phyloP scores from a whole-genome alignment of 37 sponge, comb jelly and placozoan genomes.

The Spongia lamella region DNA sequence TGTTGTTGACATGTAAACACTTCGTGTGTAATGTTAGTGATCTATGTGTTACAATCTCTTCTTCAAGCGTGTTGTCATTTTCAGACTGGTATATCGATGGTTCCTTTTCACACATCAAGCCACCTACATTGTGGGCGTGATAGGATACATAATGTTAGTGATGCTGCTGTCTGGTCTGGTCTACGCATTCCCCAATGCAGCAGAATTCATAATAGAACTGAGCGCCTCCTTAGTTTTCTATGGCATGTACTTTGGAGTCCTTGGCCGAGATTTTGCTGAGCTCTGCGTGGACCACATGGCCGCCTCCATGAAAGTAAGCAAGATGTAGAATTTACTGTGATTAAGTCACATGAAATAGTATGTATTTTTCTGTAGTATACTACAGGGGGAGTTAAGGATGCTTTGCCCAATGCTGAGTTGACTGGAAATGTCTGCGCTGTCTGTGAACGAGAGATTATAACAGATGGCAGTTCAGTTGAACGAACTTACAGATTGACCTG shows the following conservation, averaged over 20 bases:
- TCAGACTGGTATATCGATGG: slow-evolving; percentile 95
- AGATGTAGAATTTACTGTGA: background rate
- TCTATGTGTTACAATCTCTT: background rate
- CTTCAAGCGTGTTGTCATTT: background rate
- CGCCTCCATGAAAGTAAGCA: slow-evolving; percentile 77
- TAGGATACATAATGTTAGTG: slow-evolving; percentile 86
- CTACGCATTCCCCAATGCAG: slow-evolving; percentile 51
- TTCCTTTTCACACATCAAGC: slow-evolving; percentile 86
- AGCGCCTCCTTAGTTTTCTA: slow-evolving; percentile 76
- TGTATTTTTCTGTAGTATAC: background rate
- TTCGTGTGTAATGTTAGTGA: background rate
- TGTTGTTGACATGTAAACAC: background rate
- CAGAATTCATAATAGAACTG: slow-evolving; percentile 62
- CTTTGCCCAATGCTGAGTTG: slow-evolving; percentile 63
- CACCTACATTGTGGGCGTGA: slow-evolving; percentile 75
- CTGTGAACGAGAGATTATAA: slow-evolving; percentile 79
- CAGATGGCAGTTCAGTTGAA: slow-evolving; percentile 41
- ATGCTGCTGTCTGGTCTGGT: slow-evolving; percentile 78
- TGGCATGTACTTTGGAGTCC: slow-evolving; percentile 95
- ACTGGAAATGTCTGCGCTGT: slow-evolving; percentile 87
- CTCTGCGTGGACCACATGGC: slow-evolving; percentile 96
- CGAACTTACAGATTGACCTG: slow-evolving; percentile 87
- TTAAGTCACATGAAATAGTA: background rate
- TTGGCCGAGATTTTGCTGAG: slow-evolving; percentile 95
- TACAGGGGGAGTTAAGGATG: background rate